phyloP scores from a whole-genome alignment of 2,888 invertebrate genomes.

The Phytoseiulus persimilis region DNA sequence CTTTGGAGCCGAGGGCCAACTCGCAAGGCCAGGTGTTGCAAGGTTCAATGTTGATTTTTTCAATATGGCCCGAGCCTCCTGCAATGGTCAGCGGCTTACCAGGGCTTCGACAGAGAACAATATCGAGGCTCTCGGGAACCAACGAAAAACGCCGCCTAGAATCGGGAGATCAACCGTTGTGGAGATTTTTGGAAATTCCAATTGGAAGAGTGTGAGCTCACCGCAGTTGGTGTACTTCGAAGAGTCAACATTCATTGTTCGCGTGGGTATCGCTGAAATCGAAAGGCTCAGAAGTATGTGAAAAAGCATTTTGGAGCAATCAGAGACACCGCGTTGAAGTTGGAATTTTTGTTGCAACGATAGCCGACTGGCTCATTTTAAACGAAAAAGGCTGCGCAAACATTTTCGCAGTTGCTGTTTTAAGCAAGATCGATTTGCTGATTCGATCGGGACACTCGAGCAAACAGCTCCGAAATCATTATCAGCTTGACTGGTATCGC shows the following conservation, averaged over 20 bases:
- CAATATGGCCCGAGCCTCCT: slow-evolving; percentile 23
- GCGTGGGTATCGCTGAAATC: neutral
- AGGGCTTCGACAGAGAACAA: too few relatives aligned
- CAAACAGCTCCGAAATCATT: neutral
- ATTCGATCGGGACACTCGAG: neutral
- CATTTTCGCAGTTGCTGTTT: neutral
- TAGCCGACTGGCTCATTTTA: neutral
- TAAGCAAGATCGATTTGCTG: neutral
- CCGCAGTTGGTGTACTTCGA: neutral
- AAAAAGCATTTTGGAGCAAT: neutral
- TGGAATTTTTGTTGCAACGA: neutral
- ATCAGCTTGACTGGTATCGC: neutral
- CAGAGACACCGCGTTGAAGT: neutral
- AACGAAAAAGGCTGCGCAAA: neutral
- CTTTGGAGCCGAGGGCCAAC: neutral
- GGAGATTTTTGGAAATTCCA: neutral
- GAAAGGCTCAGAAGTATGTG: neutral
- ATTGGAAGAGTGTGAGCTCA: too few relatives aligned
- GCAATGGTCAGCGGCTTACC: neutral
- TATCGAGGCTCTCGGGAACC: too few relatives aligned
- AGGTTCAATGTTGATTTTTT: neutral
- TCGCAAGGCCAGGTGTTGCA: slow-evolving; percentile 16
- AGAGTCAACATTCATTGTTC: neutral
- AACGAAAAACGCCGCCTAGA: too few relatives aligned
- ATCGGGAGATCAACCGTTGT: too few relatives aligned